Conservation (phyloP, 2,113 vertebrate genomes). For the Leucosticte australis region DNA sequence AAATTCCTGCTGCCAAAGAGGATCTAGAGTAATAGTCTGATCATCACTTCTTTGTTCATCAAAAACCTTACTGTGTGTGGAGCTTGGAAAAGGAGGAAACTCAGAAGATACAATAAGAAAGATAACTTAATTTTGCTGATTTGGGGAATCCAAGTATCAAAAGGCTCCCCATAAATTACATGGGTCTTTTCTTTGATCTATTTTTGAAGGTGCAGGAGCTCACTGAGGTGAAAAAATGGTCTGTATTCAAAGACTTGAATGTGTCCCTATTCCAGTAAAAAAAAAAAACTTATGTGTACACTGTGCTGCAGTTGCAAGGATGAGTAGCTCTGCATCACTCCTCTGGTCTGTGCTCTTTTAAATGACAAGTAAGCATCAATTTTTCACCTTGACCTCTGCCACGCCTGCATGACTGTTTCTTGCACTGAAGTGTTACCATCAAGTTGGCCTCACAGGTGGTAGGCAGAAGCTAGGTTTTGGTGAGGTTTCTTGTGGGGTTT, state of each 20-base stretch:
- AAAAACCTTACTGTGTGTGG: not conserved
- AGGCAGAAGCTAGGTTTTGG: not conserved
- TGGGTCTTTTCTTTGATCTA: not conserved
- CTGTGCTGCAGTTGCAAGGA: not conserved
- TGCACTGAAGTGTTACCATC: not conserved
- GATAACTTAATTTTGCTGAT: not conserved
- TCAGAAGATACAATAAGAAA: not conserved
- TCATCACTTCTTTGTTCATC: not conserved
- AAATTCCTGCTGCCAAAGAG: not conserved
- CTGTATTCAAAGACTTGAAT: not conserved
- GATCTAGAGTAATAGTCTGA: not conserved
- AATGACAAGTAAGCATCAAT: not conserved
- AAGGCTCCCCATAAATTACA: not conserved
- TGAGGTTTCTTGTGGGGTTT: not conserved
- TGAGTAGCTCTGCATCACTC: not conserved
- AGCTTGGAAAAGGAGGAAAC: not conserved
- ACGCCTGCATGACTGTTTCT: accelerated
- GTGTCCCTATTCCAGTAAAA: not conserved
- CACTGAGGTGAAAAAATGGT: not conserved
- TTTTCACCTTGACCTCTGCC: not conserved
- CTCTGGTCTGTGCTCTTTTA: not conserved
- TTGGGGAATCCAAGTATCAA: not conserved
- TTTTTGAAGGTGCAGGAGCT: not conserved
- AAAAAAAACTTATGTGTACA: not conserved
- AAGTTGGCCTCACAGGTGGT: not conserved